A percentile compares a stretch with the other conserved stretches of the same genome.
These are phyloP conservation scores for Eudemis profundana DNA, from an alignment of 2,888 invertebrate species.

Conservation along the genomic window DNA sequence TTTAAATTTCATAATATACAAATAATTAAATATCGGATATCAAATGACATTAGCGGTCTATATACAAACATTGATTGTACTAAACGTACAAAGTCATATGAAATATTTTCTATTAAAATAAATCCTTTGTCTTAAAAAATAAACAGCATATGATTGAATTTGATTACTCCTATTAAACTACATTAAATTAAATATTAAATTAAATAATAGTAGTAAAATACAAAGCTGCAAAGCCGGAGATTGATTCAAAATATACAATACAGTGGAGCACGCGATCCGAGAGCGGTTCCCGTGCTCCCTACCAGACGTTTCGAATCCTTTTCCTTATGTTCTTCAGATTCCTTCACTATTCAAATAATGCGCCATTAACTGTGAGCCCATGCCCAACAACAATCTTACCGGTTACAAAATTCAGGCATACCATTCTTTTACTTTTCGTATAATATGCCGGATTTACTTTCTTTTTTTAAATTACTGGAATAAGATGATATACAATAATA, in stretches of 20 bases:
- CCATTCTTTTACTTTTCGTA: neutral
- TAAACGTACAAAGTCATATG: conserved; percentile 26
- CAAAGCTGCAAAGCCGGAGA: conserved; percentile 27
- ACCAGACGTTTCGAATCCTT: neutral
- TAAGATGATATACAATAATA: too few species aligned
- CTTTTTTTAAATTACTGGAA: too few species aligned
- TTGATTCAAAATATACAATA: conserved; percentile 4
- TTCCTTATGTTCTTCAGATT: neutral
- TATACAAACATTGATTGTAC: conserved; percentile 24
- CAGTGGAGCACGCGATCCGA: neutral
- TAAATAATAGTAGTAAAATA: conserved; percentile 27
- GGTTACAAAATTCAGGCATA: neutral
- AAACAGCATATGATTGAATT: conserved; percentile 23
- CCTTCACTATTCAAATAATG: neutral
- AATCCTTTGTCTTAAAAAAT: conserved; percentile 22
- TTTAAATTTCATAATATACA: too few species aligned
- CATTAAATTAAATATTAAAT: conserved; percentile 6
- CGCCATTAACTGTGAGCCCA: neutral
- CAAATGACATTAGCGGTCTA: conserved; percentile 16
- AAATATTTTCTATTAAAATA: conserved; percentile 31
- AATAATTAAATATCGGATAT: too few species aligned
- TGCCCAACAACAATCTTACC: neutral
- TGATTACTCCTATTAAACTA: conserved; percentile 21
- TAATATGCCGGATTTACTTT: neutral
- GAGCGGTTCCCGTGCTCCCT: too few species aligned